Evolutionary conservation across 2,888 invertebrate species (phyloP).

Genomic region (Philonicus albiceps): DNA sequence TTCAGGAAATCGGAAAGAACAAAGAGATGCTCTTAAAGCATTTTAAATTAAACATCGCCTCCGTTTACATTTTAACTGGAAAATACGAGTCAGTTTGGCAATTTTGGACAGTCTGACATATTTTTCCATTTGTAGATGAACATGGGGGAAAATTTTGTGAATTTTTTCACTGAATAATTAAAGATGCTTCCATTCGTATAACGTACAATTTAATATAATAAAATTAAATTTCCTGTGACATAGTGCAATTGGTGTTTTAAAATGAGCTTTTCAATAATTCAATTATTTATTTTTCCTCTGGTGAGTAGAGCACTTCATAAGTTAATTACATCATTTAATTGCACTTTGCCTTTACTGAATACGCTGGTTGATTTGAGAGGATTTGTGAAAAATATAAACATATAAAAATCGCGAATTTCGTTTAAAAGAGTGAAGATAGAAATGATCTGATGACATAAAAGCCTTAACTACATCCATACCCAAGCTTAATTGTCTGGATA

Average conservation of each 20-base stretch:
- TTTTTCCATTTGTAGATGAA: not conserved
- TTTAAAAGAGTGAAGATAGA: too few relatives aligned
- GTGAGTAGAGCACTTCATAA: not conserved
- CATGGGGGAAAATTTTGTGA: not conserved
- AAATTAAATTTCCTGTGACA: not conserved
- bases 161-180: not conserved
- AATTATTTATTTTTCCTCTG: not conserved
- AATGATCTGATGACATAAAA: too few relatives aligned
- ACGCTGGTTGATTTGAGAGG: not conserved
- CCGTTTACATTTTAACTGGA: not conserved
- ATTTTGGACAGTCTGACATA: not conserved
- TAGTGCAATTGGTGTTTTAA: not conserved
- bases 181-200: not conserved
- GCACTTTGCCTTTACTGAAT: not conserved
- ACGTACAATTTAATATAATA: not conserved
- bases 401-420: not conserved
- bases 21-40: not conserved
- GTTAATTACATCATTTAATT: not conserved
- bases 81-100: not conserved
- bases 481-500: not conserved
- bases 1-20: not conserved
- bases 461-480: not conserved
- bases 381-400: not conserved
- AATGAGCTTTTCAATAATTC: not conserved
- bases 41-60: not conserved